phyloP scores from a whole-genome alignment of 2,113 vertebrate genomes.

The Plectropomus leopardus region DNA sequence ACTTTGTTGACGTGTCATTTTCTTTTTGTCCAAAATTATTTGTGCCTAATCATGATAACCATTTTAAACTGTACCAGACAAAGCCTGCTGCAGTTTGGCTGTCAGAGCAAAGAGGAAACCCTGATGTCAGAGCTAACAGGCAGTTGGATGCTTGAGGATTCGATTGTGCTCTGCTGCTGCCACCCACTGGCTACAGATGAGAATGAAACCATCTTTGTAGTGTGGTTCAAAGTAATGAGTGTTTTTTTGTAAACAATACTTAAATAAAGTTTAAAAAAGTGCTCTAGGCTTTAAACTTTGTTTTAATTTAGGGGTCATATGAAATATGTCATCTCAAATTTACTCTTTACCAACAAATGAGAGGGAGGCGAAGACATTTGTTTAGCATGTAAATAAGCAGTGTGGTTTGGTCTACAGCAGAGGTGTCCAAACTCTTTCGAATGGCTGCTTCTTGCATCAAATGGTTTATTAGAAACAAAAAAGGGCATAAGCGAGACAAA shows the following conservation, averaged over 20 bases:
- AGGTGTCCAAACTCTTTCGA: no score
- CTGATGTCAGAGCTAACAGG: neutral
- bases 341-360: neutral
- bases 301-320: neutral
- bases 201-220: slow-evolving; percentile 11
- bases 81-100: neutral
- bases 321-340: neutral
- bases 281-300: neutral
- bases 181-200: slow-evolving; percentile 71
- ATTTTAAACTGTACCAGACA: neutral
- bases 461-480: no score
- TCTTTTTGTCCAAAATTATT: neutral
- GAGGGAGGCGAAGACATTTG: slow-evolving; percentile 9
- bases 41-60: neutral
- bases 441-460: no score
- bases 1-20: neutral
- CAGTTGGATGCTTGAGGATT: neutral
- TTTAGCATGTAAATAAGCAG: slow-evolving; percentile 46
- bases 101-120: slow-evolving; percentile 18
- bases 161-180: slow-evolving; percentile 68
- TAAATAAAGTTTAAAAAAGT: neutral
- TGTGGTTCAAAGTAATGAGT: neutral
- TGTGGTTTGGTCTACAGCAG: neutral
- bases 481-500: no score
- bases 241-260: neutral